A percentile compares a stretch with the other conserved stretches of the same genome.
Conservation (phyloP, 2,797 vertebrate species). For the Acanthis flammea region DNA sequence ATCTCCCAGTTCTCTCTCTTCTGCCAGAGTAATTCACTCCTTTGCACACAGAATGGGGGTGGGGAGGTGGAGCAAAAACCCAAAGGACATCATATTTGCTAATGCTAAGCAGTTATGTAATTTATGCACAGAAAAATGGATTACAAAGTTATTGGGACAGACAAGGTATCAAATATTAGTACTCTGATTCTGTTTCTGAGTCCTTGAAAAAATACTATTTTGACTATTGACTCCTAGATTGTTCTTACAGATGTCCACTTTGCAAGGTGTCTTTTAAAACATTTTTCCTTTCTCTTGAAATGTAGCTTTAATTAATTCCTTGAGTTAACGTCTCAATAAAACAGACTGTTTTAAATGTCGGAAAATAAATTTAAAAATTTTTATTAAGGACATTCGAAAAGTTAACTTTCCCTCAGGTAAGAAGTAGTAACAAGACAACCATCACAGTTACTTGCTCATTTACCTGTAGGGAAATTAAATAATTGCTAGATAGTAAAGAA, state of each 20-base stretch:
- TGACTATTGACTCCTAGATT: accelerated
- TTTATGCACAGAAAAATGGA: neutral
- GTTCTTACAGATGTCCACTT: neutral
- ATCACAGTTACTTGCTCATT: neutral
- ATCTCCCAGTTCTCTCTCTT: neutral
- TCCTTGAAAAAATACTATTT: neutral
- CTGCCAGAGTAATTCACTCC: neutral
- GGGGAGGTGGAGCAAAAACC: neutral
- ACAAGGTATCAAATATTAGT: neutral
- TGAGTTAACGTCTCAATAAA: neutral
- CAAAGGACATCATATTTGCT: neutral
- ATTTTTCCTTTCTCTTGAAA: neutral
- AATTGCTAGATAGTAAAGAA: neutral
- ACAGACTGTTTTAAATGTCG: neutral
- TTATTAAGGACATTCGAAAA: neutral
- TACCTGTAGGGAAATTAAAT: neutral
- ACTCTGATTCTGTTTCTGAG: neutral
- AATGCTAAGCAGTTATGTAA: neutral
- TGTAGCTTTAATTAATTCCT: neutral
- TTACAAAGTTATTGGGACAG: neutral
- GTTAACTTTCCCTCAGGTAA: neutral
- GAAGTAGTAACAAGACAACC: neutral
- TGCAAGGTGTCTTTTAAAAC: neutral
- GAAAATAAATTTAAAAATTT: neutral
- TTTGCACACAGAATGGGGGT: neutral